Conservation (phyloP, 2,888 invertebrate genomes). For the Melanargia galathea region DNA sequence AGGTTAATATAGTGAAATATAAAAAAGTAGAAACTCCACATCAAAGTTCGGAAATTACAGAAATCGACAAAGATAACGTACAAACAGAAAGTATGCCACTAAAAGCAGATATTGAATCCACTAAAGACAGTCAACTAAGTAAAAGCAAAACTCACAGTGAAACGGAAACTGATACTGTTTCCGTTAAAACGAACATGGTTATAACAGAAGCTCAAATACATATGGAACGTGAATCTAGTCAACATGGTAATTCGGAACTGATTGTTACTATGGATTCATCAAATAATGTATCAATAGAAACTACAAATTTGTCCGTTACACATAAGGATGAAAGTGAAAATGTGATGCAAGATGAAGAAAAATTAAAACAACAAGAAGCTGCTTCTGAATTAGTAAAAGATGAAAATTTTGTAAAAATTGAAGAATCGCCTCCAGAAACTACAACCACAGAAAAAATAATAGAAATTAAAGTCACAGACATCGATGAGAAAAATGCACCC, state of each 20-base stretch:
- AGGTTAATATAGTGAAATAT: constrained; percentile 75
- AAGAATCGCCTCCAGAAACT: constrained; percentile 9
- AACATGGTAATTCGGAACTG: constrained; percentile 72
- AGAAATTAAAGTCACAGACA: constrained; percentile 10
- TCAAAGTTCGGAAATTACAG: constrained; percentile 38
- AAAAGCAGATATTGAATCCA: constrained; percentile 48
- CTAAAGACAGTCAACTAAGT: constrained; percentile 51
- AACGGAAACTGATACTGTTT: constrained; percentile 75
- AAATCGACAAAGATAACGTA: constrained; percentile 46
- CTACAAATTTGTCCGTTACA: constrained; percentile 64
- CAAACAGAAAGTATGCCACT: constrained; percentile 37
- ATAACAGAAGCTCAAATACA: constrained; percentile 80
- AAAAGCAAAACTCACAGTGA: constrained; percentile 69
- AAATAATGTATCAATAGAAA: constrained; percentile 74
- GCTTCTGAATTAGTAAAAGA: constrained; percentile 1
- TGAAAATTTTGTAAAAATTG: constrained; percentile 5
- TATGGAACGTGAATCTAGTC: constrained; percentile 70
- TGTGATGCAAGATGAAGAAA: constrained; percentile 36
- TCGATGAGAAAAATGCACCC: constrained; percentile 29
- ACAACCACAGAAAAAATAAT: not conserved
- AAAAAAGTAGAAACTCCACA: constrained; percentile 52
- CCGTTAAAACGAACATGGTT: constrained; percentile 76
- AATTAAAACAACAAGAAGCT: constrained; percentile 22
- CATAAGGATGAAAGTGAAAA: constrained; percentile 62
- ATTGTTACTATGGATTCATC: constrained; percentile 71